phyloP scores from a whole-genome alignment of 1,140 invertebrate genomes.

The Cepaea nemoralis region DNA sequence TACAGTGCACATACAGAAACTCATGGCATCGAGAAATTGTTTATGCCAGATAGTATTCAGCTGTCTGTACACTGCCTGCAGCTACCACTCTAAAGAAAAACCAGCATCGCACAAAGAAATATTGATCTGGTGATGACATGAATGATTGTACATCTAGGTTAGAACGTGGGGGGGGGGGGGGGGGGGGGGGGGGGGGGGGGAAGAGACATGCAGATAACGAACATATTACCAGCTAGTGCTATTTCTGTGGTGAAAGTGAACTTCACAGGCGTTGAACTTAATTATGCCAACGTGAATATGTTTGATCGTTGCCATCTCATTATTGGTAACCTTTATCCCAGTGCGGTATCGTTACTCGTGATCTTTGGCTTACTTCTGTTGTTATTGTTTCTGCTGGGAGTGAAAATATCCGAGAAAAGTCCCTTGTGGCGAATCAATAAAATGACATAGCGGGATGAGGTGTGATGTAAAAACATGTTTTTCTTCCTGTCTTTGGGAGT shows the following conservation, averaged over 20 bases:
- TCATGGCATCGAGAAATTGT: too few relatives aligned
- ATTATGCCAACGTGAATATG: too few relatives aligned
- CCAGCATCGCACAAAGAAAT: not conserved
- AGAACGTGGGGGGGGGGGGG: not conserved
- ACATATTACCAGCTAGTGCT: too few relatives aligned
- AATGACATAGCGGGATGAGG: not conserved
- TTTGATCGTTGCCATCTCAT: not conserved
- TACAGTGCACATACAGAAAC: too few relatives aligned
- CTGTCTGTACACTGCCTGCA: not conserved
- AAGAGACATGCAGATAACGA: too few relatives aligned
- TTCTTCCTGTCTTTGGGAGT: not conserved
- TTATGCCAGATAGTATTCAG: too few relatives aligned
- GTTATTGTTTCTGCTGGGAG: not conserved
- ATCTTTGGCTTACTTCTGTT: conserved; percentile 3
- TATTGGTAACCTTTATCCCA: not conserved
- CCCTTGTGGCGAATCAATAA: not conserved
- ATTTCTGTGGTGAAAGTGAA: too few relatives aligned
- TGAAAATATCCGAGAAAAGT: not conserved
- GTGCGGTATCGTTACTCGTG: not conserved
- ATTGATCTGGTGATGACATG: not conserved
- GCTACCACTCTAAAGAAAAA: not conserved
- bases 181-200: too few relatives aligned
- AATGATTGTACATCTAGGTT: not conserved
- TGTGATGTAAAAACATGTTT: not conserved
- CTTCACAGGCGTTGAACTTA: too few relatives aligned